Percentiles rank a stretch among this genome's conserved stretches.
phyloP scores from a whole-genome alignment of 37 sponge, comb jelly and placozoan species.

The Beroe ovata region DNA sequence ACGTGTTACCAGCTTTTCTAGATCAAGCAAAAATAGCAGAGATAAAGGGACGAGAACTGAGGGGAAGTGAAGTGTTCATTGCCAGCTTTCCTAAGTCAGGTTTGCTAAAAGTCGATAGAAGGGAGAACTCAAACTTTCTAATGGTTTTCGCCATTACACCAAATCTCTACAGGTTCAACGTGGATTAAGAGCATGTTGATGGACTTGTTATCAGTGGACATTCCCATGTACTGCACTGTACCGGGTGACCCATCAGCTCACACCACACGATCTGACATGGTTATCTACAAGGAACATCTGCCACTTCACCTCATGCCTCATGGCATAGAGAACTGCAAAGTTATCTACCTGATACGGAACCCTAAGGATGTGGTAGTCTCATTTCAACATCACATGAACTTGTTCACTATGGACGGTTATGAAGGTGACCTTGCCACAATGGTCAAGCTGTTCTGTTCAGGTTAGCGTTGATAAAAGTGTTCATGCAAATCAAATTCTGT shows the following conservation, averaged over 20 bases:
- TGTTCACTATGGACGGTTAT: constrained; percentile 27
- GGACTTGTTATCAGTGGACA: not conserved
- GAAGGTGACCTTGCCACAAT: not conserved
- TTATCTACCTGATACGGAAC: constrained; percentile 42
- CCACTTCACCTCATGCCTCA: constrained; percentile 36
- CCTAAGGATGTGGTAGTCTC: constrained; percentile 62
- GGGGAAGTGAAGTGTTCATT: not conserved
- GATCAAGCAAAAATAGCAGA: not conserved
- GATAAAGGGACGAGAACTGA: not conserved
- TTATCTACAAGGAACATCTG: constrained; percentile 43
- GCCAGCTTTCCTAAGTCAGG: constrained; percentile 67
- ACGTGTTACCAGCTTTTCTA: constrained; percentile 32
- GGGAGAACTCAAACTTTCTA: not conserved
- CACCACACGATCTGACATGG: not conserved
- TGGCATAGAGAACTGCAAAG: constrained; percentile 7
- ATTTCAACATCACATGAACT: constrained; percentile 51
- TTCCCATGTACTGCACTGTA: constrained; percentile 22
- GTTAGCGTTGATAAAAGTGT: not conserved
- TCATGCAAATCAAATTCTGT: not conserved
- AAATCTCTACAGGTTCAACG: constrained; percentile 19
- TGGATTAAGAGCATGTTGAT: constrained; percentile 63
- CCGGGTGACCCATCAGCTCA: not conserved
- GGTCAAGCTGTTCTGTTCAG: constrained; percentile 42
- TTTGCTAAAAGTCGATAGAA: no score
- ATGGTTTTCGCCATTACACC: not conserved